These are phyloP conservation scores for Microplitis deprimator DNA, from an alignment of 2,888 invertebrate genomes.

Conservation along the genomic window DNA sequence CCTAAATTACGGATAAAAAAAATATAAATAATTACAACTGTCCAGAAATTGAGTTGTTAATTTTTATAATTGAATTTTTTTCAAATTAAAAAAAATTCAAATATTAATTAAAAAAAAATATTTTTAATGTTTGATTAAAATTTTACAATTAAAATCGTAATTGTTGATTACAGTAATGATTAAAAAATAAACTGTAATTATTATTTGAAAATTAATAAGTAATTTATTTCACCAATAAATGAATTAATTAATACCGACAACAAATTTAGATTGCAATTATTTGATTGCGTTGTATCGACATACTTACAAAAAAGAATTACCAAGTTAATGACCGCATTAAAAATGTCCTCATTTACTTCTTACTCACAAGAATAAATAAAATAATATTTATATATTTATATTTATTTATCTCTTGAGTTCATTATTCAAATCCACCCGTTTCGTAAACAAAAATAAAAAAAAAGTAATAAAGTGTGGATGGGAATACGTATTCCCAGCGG, in stretches of 20 bases:
- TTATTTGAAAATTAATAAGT: no score
- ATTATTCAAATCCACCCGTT: not conserved
- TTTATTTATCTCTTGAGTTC: not conserved
- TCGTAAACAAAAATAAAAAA: not conserved
- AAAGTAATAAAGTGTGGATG: not conserved
- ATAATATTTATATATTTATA: not conserved
- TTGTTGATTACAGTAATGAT: not conserved
- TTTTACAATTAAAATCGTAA: not conserved
- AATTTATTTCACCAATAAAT: no score
- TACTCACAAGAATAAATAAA: not conserved
- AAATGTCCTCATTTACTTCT: not conserved
- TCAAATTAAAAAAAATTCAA: not conserved
- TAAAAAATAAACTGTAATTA: not conserved
- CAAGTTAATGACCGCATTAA: not conserved
- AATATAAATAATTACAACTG: no score
- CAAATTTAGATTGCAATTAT: no score
- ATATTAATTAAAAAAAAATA: not conserved
- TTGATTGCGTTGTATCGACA: no score
- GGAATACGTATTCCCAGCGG: slow-evolving; percentile 14
- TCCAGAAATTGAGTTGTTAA: no score
- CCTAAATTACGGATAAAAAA: slow-evolving; percentile 60
- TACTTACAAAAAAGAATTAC: no score
- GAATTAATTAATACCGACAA: no score
- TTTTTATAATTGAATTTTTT: no score
- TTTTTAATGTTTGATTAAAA: not conserved